Base-by-base conservation (phyloP, 2,888 invertebrate genomes). In the Synanthedon formicaeformis region DNA sequence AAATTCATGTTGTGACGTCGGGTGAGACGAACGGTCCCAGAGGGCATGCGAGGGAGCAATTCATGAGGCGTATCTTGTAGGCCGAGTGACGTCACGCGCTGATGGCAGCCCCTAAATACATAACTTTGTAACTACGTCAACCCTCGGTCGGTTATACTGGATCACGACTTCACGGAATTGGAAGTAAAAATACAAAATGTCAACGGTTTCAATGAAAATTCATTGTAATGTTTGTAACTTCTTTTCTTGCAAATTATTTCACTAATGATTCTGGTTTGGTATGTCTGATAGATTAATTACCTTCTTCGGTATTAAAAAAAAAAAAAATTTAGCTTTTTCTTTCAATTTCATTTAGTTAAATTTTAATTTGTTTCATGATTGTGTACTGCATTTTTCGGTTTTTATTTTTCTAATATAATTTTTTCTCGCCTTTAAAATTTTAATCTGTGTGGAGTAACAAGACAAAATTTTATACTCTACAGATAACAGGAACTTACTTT, bases 401-500 rank as follows among this genome's bases (percentile, higher is more conserved):
- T 23, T 23, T 23, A 23, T 34, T 34, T 8, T 34, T 8, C 27
- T 34, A 34, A 5, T 34, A 16, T 16, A 16, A 16, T 34, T 8
- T 34, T 13, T 18, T n/a, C 16, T 52, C 48, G 27, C 34, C 12
- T 2, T 16, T 48, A 48, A 27, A 52, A 14, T 48, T 51, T 48
- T 52, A 14, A 3, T 3, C 5, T 48, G 51, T 34, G 34, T 34
- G 12, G 12, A 34, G 11, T 1, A 41, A 34, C 6, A 34, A 34
- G 34, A 10, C 34, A 48, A 34, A n/a, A 8, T n/a, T 13, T 48
- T 23, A n/a, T 34, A 34, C 34, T 34, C 34, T 34, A 34, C 34
- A 34, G 34, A 10, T 34, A 2, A 34, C 34, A 16, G 3, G 49
- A 52, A 71, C 83, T 81, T 63, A 86, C 85, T 80, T 81, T 55